Conservation (phyloP, 2,797 vertebrate species). For the Acropternis orthonyx region DNA sequence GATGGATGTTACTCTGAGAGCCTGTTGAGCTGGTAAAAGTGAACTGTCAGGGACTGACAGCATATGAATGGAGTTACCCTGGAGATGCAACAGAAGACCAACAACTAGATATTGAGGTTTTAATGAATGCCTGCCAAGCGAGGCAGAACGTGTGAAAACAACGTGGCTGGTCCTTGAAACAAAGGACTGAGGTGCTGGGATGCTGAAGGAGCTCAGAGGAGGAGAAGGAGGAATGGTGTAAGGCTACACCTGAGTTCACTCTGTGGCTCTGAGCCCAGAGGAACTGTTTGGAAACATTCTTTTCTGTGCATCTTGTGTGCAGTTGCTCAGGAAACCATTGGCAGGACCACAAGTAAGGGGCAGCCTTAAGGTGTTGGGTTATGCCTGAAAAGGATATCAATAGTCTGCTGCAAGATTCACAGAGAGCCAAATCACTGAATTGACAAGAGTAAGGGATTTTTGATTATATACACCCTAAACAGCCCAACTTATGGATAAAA, state of each 20-base stretch:
- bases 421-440: background rate
- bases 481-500: background rate
- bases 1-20: background rate
- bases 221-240: background rate
- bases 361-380: background rate
- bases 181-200: background rate
- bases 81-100: constrained; percentile 32
- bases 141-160: background rate
- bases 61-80: constrained; percentile 30
- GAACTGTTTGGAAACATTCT: background rate
- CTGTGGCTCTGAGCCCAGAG: background rate
- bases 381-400: background rate
- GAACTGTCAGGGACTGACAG: constrained; percentile 6
- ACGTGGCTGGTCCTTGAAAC: background rate
- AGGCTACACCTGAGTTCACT: background rate
- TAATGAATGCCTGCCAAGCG: background rate
- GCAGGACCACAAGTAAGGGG: background rate
- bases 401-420: background rate
- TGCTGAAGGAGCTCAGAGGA: background rate
- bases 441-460: background rate
- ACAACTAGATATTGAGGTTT: background rate
- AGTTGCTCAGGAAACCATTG: background rate
- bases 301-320: background rate
- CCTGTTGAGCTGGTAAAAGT: background rate
- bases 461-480: background rate